Base-by-base conservation (phyloP, 2,113 vertebrate genomes). In the Lepus americanus region DNA sequence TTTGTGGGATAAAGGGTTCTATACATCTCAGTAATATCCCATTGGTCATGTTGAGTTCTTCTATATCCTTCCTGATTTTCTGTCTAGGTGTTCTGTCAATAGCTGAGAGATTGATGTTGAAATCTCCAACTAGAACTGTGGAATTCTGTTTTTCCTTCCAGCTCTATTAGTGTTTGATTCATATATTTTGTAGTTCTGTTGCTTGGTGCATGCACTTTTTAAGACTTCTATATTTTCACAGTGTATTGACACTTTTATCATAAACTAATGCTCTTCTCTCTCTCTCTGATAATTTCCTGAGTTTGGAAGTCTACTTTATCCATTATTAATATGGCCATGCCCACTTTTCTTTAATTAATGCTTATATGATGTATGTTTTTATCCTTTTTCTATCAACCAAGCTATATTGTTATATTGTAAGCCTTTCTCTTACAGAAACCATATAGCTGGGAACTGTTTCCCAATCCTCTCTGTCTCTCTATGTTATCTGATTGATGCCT, bases 201-300 rank as follows among this genome's bases (percentile, higher is more conserved):
- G 19, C 66, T 82, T 76, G 53, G 9, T n/a, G 19, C 39, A 78
- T 36, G 49, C 0, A 19, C 36, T 77, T 83, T 87, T 69, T 69
- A 87, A 64, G 51, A 78, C 19, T 70, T 31, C 14, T 29, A 55
- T 78, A 11, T 64, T 25, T 73, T 78, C 49, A 33, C 92, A 49
- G 29, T 33, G 2, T 51, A 33, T 36, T 67, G 33, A 80, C 19
- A 27, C 14, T 86, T 85, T 73, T n/a, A 31, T 80, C 10, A 61
- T 67, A n/a, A 89, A 9, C 19, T 29, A 67, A 72, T 44, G 25
- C 2, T n/a, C n/a, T 22, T 88, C 22, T 87, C 55, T 89, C 55
- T 89, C 22, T 73, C 22, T 89, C 73, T 89, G 59, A n/a, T 64
- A 78, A 84, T 55, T 79, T 53, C 64, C n/a, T 92, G 59, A 55